Conservation (phyloP, 2,113 vertebrate genomes). For the Scortum barcoo region DNA sequence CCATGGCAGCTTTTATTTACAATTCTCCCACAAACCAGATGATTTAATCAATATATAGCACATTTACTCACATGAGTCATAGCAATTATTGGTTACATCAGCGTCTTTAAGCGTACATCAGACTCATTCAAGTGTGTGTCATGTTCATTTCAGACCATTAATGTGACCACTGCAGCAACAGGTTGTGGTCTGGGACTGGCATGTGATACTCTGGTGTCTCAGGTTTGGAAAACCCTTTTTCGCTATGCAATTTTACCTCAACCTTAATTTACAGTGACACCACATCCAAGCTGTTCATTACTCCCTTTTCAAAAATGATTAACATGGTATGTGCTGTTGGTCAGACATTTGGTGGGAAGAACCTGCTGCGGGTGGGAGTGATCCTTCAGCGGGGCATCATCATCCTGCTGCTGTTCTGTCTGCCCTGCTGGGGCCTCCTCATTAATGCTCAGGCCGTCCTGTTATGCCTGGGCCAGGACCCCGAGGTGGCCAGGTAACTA, state of each 20-base stretch:
- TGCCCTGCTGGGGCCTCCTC: conserved; percentile 94
- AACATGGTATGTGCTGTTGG: conserved; percentile 25
- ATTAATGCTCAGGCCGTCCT: conserved; percentile 89
- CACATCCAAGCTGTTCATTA: neutral
- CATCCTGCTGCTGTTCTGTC: conserved; percentile 90
- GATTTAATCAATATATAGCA: conserved; percentile 21
- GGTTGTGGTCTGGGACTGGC: conserved; percentile 89
- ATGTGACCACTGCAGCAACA: conserved; percentile 87
- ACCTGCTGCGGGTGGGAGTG: conserved; percentile 89
- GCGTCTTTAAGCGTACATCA: neutral
- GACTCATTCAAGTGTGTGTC: conserved; percentile 26
- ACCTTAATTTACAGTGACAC: neutral
- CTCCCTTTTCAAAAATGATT: conserved; percentile 12
- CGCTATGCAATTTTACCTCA: neutral
- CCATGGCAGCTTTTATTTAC: conserved; percentile 3
- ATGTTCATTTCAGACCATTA: conserved; percentile 87
- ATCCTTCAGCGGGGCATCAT: conserved; percentile 90
- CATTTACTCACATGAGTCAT: conserved; percentile 15
- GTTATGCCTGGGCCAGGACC: conserved; percentile 87
- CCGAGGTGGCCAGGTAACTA: conserved; percentile 89
- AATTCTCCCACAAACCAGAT: neutral
- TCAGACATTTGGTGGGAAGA: conserved; percentile 90
- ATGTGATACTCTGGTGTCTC: conserved; percentile 94
- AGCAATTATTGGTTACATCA: neutral
- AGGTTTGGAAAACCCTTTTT: conserved; percentile 83